Base-by-base conservation (phyloP, 2,888 invertebrate species). In the Lasioglossum vierecki region DNA sequence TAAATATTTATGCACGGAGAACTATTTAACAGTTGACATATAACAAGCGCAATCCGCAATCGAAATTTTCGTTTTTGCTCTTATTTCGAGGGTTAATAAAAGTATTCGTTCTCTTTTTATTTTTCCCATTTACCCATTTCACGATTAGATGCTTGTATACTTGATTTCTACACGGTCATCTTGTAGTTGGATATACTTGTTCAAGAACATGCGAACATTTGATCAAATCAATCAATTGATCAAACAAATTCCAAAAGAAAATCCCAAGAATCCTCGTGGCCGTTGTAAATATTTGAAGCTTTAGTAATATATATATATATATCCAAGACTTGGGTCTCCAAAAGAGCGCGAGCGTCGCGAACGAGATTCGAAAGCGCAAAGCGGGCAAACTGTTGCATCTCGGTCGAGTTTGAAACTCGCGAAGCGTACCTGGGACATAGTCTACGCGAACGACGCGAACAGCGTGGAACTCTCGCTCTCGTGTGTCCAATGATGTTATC, bases 401-500 rank as follows among this genome's bases (percentile, higher is more conserved):
- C 15, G 35, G 66, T 18, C 35, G 26, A 1, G 60, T 22, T 22
- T n/a, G 22, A 30, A 74, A 60, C 3, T 26, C 26, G 18, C 4
- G n/a, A 46, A 71, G 76, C 74, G 44, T 85, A 85, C 85, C 85
- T 84, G 73, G n/a, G 53, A 53, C 6, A 49, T 22, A 9, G 53
- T n/a, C 0, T 53, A 9, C 53, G 53, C 53, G 53, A 53, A 53
- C 53, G 22, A n/a, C 35, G 35, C 35, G 35, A 3, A 35, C 35
- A 8, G 53, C 22, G 53, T n/a, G 22, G 53, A n/a, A 9, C 53
- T n/a, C 22, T n/a, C 22, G 22, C 53, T 53, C 18, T 30, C 30
- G 30, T 30, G 26, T 26, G 11, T n/a, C 66, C 35, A 35, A 35
- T 8, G 83, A 83, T 79, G 30, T 83, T 85, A 88, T 87, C 85